Conservation (phyloP, 2,888 invertebrate genomes). For the Synanthedon andrenaeformis region DNA sequence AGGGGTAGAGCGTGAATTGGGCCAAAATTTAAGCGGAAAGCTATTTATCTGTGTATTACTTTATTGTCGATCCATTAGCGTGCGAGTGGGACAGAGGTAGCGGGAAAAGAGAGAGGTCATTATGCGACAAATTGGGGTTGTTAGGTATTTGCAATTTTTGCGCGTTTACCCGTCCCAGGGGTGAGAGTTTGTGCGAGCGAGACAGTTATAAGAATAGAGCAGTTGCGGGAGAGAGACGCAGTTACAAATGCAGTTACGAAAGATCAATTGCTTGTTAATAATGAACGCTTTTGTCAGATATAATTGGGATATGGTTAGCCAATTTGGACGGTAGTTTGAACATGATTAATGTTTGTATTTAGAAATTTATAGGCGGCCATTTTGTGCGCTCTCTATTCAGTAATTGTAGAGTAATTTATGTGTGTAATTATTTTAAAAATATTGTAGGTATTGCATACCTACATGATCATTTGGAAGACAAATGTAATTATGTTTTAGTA, state of each 20-base stretch:
- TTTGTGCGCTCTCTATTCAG: conserved; percentile 13
- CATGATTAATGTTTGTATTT: conserved; percentile 42
- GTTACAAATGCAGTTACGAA: conserved; percentile 24
- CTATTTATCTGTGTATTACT: conserved; percentile 67
- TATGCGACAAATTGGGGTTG: conserved; percentile 45
- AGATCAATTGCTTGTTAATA: conserved; percentile 43
- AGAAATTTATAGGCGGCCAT: conserved; percentile 31
- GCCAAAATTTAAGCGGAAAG: conserved; percentile 65
- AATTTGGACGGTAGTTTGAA: conserved; percentile 27
- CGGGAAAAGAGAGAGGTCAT: conserved; percentile 17
- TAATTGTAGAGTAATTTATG: neutral
- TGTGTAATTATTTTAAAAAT: neutral
- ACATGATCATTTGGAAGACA: neutral
- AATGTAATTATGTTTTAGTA: too few species aligned
- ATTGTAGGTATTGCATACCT: neutral
- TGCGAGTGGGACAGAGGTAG: conserved; percentile 33
- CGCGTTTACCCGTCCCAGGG: conserved; percentile 10
- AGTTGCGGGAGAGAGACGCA: conserved; percentile 4
- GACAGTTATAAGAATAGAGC: conserved; percentile 1
- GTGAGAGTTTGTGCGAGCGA: neutral
- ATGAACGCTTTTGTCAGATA: conserved; percentile 36
- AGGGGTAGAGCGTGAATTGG: conserved; percentile 59
- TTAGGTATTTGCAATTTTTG: conserved; percentile 35
- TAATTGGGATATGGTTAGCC: conserved; percentile 36
- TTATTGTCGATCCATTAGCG: conserved; percentile 66